These are phyloP conservation scores for Synchiropus splendidus DNA, from an alignment of 2,113 vertebrate genomes.

Conservation along the genomic window DNA sequence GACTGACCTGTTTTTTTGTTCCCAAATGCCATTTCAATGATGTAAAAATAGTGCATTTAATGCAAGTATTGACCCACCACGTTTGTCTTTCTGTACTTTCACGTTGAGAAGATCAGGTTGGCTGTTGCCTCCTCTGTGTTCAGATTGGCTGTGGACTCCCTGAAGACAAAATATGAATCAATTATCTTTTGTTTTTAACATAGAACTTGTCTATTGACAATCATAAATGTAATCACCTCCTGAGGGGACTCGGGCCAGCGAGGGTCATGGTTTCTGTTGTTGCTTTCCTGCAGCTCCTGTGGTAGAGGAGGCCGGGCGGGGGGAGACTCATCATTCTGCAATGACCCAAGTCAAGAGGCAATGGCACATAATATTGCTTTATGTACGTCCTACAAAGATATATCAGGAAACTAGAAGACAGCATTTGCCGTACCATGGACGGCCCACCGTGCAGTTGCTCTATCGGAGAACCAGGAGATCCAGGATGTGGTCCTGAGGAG, in stretches of 20 bases:
- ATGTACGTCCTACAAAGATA: no score
- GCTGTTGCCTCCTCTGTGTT: conserved; percentile 31
- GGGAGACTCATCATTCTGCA: conserved; percentile 51
- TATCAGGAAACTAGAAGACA: background rate
- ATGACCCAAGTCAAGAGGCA: background rate
- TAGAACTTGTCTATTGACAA: background rate
- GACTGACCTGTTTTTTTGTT: no score
- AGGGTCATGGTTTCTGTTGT: conserved; percentile 20
- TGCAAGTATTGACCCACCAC: conserved; percentile 29
- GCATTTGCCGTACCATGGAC: conserved; percentile 31
- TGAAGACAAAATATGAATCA: conserved; percentile 10
- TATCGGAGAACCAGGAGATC: conserved; percentile 41
- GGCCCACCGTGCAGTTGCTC: conserved; percentile 33
- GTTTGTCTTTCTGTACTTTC: conserved; percentile 40
- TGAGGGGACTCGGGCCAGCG: conserved; percentile 43
- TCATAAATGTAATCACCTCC: conserved; percentile 35
- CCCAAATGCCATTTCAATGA: no score
- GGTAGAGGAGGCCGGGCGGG: conserved; percentile 62
- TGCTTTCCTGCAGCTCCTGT: conserved; percentile 45
- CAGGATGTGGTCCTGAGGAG: conserved; percentile 40
- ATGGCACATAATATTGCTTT: background rate
- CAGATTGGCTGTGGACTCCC: conserved; percentile 44
- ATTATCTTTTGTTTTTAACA: background rate
- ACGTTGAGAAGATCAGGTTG: conserved; percentile 43
- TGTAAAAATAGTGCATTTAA: no score